Evolutionary conservation across 2,797 vertebrate species (phyloP).

Genomic region (Iguana delicatissima): DNA sequence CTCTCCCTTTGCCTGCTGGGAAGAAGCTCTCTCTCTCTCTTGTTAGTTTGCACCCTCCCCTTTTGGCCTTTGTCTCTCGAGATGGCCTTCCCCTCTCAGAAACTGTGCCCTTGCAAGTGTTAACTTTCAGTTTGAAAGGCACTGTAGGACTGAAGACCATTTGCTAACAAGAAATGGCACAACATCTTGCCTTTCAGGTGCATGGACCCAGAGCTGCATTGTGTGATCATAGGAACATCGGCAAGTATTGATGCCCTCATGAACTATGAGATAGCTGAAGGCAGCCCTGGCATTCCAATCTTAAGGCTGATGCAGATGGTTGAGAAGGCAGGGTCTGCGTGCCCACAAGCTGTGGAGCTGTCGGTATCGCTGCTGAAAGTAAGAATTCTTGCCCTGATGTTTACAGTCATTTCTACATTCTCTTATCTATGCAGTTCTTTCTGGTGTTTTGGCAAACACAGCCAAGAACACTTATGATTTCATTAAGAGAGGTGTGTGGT

Average conservation of each 20-base stretch:
- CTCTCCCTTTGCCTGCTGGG: conserved; percentile 30
- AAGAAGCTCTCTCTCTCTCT: neutral
- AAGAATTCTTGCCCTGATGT: conserved; percentile 41
- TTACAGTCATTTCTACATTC: conserved; percentile 55
- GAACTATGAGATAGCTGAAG: conserved; percentile 46
- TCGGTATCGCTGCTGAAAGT: conserved; percentile 35
- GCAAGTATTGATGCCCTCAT: conserved; percentile 51
- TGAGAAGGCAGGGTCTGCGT: conserved; percentile 46
- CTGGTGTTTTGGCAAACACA: conserved; percentile 34
- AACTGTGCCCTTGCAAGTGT: conserved; percentile 52
- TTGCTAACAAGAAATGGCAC: conserved; percentile 62
- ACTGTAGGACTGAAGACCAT: conserved; percentile 54
- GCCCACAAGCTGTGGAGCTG: conserved; percentile 33
- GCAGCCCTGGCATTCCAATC: conserved; percentile 14
- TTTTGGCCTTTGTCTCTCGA: conserved; percentile 56
- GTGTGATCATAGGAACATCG: conserved; percentile 64
- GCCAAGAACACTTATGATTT: conserved; percentile 51
- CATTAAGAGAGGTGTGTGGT: conserved; percentile 42
- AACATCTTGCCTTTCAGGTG: conserved; percentile 49
- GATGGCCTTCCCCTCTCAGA: conserved; percentile 46
- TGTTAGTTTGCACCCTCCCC: neutral
- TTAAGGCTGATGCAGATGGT: conserved; percentile 42
- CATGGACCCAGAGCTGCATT: conserved; percentile 29
- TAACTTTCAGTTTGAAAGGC: conserved; percentile 56
- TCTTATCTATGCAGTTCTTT: conserved; percentile 63